A percentile compares a stretch with the other conserved stretches of the same genome.
Evolutionary conservation across 2,113 vertebrate species (phyloP).

Genomic region (Halcyon malimbica): DNA sequence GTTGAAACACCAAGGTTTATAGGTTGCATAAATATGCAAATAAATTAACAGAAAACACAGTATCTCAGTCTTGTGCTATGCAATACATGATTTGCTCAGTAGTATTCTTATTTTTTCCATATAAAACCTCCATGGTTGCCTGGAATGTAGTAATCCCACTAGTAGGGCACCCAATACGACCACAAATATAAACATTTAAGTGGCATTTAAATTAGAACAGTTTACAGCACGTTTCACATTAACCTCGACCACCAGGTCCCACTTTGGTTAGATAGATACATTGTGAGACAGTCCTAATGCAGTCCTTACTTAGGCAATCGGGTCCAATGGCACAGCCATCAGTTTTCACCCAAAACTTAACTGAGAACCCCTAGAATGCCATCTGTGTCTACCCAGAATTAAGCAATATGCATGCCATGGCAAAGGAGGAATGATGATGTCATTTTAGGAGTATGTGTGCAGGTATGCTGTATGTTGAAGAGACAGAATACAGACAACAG

Average conservation of each 20-base stretch:
- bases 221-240: neutral
- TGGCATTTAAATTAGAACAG: neutral
- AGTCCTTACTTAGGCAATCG: neutral
- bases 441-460: neutral
- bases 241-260: neutral
- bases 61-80: neutral
- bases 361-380: neutral
- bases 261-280: neutral
- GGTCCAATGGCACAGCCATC: neutral
- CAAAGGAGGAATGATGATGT: neutral
- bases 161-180: neutral
- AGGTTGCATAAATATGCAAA: neutral
- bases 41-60: neutral
- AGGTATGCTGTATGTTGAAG: neutral
- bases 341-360: neutral
- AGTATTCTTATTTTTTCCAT: neutral
- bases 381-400: neutral
- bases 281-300: neutral
- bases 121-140: neutral
- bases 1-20: neutral
- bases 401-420: neutral
- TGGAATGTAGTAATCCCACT: neutral
- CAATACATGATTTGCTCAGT: fast-evolving
- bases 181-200: neutral
- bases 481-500: neutral